A percentile compares a stretch with the other conserved stretches of the same genome.
phyloP scores from a whole-genome alignment of 2,797 vertebrate species.

The Eleutherodactylus coqui region DNA sequence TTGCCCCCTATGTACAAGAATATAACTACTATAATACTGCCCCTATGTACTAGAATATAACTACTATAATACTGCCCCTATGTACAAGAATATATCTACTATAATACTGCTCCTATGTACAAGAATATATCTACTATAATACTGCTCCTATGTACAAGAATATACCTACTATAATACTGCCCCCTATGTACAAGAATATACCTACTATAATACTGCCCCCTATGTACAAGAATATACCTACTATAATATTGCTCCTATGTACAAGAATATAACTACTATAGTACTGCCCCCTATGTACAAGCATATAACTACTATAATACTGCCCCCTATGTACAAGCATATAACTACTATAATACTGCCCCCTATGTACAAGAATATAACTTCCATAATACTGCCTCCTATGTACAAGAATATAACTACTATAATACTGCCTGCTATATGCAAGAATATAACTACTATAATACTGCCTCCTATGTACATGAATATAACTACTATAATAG shows the following conservation, averaged over 20 bases:
- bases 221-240: neutral
- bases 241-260: neutral
- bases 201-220: neutral
- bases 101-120: neutral
- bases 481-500: constrained; percentile 14
- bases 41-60: neutral
- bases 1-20: neutral
- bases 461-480: neutral
- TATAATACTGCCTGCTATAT: neutral
- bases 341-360: neutral
- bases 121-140: no score
- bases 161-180: no score
- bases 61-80: neutral
- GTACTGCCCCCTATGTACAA: neutral
- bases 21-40: no score
- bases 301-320: neutral
- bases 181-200: no score
- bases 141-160: no score
- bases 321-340: no score
- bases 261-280: constrained; percentile 7
- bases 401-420: neutral
- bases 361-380: neutral
- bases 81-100: constrained; percentile 5
- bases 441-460: constrained; percentile 1
- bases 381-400: neutral